A percentile compares a stretch with the other conserved stretches of the same genome.
Conservation (phyloP, 2,888 invertebrate species). For the Dryadula phaetusa region DNA sequence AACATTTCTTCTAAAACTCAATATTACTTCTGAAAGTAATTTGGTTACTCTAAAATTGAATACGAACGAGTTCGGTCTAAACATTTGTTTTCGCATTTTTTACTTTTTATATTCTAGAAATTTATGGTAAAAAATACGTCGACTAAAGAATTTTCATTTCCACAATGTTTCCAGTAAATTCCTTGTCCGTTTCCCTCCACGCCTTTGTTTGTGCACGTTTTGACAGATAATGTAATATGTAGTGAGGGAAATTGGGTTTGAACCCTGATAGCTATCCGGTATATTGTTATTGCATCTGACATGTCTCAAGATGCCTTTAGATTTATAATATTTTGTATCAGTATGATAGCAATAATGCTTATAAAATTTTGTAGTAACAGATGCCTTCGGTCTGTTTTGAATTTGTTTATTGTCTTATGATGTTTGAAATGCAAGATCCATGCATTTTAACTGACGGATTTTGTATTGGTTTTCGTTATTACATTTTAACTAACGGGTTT, state of each 20-base stretch:
- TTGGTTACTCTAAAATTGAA: background rate
- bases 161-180: constrained; percentile 52
- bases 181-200: constrained; percentile 40
- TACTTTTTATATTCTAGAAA: background rate
- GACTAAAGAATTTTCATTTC: constrained; percentile 47
- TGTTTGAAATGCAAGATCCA: background rate
- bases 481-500: too few relatives aligned
- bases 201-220: constrained; percentile 59
- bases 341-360: constrained; percentile 29
- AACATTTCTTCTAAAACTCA: background rate
- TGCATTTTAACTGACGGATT: too few relatives aligned
- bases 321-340: constrained; percentile 32
- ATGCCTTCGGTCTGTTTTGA: background rate
- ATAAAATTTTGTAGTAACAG: constrained; percentile 21
- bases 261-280: constrained; percentile 49
- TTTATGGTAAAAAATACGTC: constrained; percentile 26
- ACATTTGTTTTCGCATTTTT: constrained; percentile 2
- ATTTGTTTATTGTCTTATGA: background rate
- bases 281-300: constrained; percentile 56
- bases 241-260: constrained; percentile 66
- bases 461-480: too few relatives aligned
- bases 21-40: background rate
- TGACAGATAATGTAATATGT: constrained; percentile 70
- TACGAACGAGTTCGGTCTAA: background rate
- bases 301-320: constrained; percentile 43